A percentile compares a stretch with the other conserved stretches of the same genome.
phyloP scores from a whole-genome alignment of 2,797 vertebrate genomes.

The Heliangelus exortis region DNA sequence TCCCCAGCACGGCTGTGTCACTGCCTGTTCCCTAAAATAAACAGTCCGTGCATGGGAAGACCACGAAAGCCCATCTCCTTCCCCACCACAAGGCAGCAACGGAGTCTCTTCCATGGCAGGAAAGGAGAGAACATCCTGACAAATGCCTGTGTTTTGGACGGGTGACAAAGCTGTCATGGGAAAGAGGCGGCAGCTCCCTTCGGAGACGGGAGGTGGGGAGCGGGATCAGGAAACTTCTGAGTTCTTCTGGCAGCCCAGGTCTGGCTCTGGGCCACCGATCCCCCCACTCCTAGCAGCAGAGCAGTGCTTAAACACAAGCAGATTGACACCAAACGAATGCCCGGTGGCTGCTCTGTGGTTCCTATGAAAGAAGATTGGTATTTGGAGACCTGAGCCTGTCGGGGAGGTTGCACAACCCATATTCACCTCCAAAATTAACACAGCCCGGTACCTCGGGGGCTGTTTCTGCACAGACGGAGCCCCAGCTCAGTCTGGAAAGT shows the following conservation, averaged over 20 bases:
- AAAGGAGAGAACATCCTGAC: constrained; percentile 74
- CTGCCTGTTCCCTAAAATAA: constrained; percentile 30
- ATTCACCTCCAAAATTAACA: constrained; percentile 56
- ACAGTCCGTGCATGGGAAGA: background rate
- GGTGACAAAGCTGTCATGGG: constrained; percentile 73
- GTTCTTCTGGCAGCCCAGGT: constrained; percentile 71
- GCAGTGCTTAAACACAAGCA: constrained; percentile 40
- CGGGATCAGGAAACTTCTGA: constrained; percentile 72
- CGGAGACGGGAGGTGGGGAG: constrained; percentile 65
- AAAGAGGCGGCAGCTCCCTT: constrained; percentile 69
- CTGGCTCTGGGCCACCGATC: constrained; percentile 44
- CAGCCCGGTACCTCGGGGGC: background rate
- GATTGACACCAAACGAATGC: constrained; percentile 34
- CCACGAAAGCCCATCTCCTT: constrained; percentile 41
- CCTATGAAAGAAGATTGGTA: constrained; percentile 7
- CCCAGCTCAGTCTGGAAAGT: background rate
- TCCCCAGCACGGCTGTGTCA: background rate
- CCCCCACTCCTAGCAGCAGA: constrained; percentile 32
- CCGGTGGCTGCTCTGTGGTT: constrained; percentile 9
- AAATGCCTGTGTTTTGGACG: constrained; percentile 71
- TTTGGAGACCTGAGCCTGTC: background rate
- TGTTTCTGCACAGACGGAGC: background rate
- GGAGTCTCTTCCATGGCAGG: constrained; percentile 65
- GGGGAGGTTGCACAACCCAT: constrained; percentile 28
- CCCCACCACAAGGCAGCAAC: constrained; percentile 20